phyloP scores from a whole-genome alignment of 2,113 vertebrate species.

The Marmota monax region DNA sequence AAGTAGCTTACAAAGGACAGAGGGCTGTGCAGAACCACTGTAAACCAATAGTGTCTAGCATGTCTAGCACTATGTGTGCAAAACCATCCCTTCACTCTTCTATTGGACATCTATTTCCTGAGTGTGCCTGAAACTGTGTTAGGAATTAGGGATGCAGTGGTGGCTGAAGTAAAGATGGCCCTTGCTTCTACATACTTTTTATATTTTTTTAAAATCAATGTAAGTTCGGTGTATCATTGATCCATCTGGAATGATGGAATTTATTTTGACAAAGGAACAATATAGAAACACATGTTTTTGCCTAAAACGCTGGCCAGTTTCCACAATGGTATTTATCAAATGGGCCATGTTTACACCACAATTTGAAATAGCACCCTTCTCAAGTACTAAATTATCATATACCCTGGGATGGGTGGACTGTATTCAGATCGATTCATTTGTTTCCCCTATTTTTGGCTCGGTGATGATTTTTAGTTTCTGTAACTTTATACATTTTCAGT shows the following conservation, averaged over 20 bases:
- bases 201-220: background rate
- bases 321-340: constrained; percentile 36
- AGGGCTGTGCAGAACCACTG: background rate
- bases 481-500: constrained; percentile 18
- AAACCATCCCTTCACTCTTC: background rate
- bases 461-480: constrained; percentile 26
- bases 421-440: background rate
- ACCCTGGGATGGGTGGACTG: background rate
- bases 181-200: background rate
- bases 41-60: background rate
- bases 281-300: background rate
- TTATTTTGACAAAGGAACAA: background rate
- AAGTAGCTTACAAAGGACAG: background rate
- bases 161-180: background rate
- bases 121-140: background rate
- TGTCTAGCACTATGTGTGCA: background rate
- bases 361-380: background rate
- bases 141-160: background rate
- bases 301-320: background rate
- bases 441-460: background rate
- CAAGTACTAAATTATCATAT: background rate
- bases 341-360: background rate
- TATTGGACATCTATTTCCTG: background rate
- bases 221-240: background rate
- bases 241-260: background rate